These are phyloP conservation scores for Esox lucius DNA, from an alignment of 2,797 vertebrate genomes.

Conservation along the genomic window DNA sequence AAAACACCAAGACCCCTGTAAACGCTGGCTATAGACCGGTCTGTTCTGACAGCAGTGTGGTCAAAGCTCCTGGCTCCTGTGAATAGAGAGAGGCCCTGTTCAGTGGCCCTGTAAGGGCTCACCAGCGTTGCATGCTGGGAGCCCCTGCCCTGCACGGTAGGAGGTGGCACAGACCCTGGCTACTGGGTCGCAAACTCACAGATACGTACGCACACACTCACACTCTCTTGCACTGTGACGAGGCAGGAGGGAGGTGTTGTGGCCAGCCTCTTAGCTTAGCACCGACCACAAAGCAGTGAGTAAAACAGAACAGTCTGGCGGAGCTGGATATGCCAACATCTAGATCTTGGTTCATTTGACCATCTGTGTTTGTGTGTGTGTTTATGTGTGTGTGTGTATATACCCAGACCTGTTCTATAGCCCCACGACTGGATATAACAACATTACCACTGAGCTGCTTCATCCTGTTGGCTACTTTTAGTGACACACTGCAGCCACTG, in stretches of 20 bases:
- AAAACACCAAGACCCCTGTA: conserved; percentile 57
- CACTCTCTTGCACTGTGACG: conserved; percentile 26
- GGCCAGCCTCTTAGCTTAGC: conserved; percentile 1
- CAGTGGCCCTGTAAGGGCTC: conserved; percentile 72
- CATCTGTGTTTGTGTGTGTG: conserved; percentile 13
- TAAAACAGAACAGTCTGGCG: conserved; percentile 38
- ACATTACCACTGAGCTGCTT: conserved; percentile 18
- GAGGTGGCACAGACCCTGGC: conserved; percentile 37
- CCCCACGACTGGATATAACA: conserved; percentile 52
- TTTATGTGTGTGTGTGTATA: conserved; percentile 25
- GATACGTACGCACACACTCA: conserved; percentile 17
- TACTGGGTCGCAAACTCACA: conserved; percentile 7
- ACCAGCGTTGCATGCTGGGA: conserved; percentile 55
- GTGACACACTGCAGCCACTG: conserved; percentile 1
- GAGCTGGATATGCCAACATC: conserved; percentile 40
- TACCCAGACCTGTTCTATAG: conserved; percentile 37
- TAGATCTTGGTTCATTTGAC: conserved; percentile 46
- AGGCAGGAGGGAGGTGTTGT: conserved; percentile 1
- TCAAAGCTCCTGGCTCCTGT: conserved; percentile 65
- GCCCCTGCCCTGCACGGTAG: conserved; percentile 57
- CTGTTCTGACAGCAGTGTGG: conserved; percentile 72
- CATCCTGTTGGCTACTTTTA: conserved; percentile 22
- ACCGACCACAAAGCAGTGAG: neutral
- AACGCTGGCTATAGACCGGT: conserved; percentile 66
- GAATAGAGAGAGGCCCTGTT: conserved; percentile 71